phyloP scores from a whole-genome alignment of 2,113 vertebrate genomes.

The Tautogolabrus adspersus region DNA sequence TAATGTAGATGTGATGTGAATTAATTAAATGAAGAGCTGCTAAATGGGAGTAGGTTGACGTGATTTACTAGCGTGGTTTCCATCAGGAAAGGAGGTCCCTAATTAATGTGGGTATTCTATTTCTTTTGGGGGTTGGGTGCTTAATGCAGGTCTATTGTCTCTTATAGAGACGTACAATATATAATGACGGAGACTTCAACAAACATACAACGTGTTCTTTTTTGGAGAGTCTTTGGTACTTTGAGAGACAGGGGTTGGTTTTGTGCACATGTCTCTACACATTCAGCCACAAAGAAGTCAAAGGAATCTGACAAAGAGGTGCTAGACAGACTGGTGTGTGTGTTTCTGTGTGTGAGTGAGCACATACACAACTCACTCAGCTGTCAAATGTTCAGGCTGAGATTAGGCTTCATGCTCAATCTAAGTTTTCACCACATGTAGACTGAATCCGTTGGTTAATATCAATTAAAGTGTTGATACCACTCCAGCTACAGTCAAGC shows the following conservation, averaged over 20 bases:
- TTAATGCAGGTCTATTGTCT: constrained; percentile 7
- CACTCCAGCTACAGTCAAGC: neutral
- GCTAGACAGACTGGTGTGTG: neutral
- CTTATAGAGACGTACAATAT: neutral
- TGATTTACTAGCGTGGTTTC: constrained; percentile 65
- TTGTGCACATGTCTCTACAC: neutral
- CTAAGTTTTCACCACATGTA: constrained; percentile 16
- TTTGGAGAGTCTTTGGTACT: neutral
- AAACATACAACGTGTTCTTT: neutral
- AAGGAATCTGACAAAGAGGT: constrained; percentile 1
- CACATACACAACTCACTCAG: neutral
- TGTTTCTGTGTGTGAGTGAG: neutral
- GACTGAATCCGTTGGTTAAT: neutral
- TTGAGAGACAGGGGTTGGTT: neutral
- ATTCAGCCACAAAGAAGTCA: constrained; percentile 4
- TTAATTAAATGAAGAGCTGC: constrained; percentile 60
- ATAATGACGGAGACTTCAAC: neutral
- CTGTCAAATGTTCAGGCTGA: constrained; percentile 17
- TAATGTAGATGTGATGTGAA: constrained; percentile 59
- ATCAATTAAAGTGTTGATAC: constrained; percentile 4
- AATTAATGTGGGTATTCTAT: constrained; percentile 31
- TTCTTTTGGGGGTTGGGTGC: constrained; percentile 38
- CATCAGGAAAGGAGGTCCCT: constrained; percentile 35
- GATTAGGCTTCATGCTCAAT: constrained; percentile 17
- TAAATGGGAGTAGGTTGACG: constrained; percentile 43